Base-by-base conservation (phyloP, 2,797 vertebrate genomes). In the Sebastes minor region DNA sequence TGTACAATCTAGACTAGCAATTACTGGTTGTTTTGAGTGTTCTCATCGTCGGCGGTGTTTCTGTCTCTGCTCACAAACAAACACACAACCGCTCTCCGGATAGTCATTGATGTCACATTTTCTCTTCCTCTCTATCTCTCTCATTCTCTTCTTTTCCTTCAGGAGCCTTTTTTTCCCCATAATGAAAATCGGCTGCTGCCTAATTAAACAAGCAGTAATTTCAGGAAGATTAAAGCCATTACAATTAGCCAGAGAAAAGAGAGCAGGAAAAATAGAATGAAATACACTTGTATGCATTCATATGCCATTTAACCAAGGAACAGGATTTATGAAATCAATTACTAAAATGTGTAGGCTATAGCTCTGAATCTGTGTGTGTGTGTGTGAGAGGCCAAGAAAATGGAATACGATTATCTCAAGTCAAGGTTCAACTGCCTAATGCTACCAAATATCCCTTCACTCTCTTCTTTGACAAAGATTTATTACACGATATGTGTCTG, bases 201-300 rank as follows among this genome's bases (percentile, higher is more conserved):
- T 91, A 89, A 93, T 92, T 92, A 92, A 90, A 86, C 30, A 82
- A 78, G 69, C 78, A 78, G 73, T 88, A 71, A 91, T 92, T 94
- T 93, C 85, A 82, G 71, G 69, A 88, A 91, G 88, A 95, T 93
- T 93, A 94, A 94, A 95, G 93, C 81, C 84, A 85, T 85, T 78
- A 84, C 84, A 90, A 94, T 92, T 86, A 90, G 69, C 61, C 10
- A 25, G 60, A 77, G 62, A 87, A 84, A 74, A 76, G 28, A 66
- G 57, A 81, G 66, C 27, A 76, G 56, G 63, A 67, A 71, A 70
- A 10, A 46, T 79, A 78, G 62, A 81, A 63, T 60, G 49, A 85
- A 78, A 85, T 73, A 71, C 49, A 74, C 66, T 71, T 35, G 68
- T 33, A 28, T 61, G 52, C 59, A 83, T 84, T 86, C n/a, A 78